Evolutionary conservation across 1,140 invertebrate species (phyloP).

Genomic region (Drosophila lini): DNA sequence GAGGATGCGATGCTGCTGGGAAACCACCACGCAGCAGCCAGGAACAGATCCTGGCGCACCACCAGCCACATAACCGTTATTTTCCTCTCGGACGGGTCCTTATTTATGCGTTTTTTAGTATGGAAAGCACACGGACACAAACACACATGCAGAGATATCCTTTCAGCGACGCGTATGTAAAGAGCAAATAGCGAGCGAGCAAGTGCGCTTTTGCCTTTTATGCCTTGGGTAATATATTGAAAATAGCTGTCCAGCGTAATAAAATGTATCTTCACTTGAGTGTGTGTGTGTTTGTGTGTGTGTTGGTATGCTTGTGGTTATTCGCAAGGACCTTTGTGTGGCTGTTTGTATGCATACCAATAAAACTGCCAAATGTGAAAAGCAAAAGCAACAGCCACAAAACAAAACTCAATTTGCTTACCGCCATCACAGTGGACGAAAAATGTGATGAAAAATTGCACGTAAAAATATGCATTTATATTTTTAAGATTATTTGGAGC

Average conservation of each 20-base stretch:
- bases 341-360: constrained; percentile 72
- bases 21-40: constrained; percentile 39
- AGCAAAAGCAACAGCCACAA: constrained; percentile 57
- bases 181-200: constrained; percentile 45
- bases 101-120: constrained; percentile 83
- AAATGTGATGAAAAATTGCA: not conserved
- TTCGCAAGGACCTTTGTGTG: constrained; percentile 21
- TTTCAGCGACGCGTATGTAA: constrained; percentile 69
- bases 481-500: not conserved
- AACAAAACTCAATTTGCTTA: constrained; percentile 75
- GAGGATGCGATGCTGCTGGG: constrained; percentile 18
- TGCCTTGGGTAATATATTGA: constrained; percentile 79
- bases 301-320: constrained; percentile 11
- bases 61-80: constrained; percentile 68
- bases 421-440: constrained; percentile 37
- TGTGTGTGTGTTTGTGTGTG: constrained; percentile 10
- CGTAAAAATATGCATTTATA: not conserved
- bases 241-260: constrained; percentile 81
- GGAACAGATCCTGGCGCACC: constrained; percentile 19
- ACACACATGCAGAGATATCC: constrained; percentile 54
- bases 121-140: constrained; percentile 63
- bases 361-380: constrained; percentile 77
- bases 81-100: constrained; percentile 66
- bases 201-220: constrained; percentile 70
- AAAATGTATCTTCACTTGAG: constrained; percentile 61